Base-by-base conservation (phyloP, 92 coral and sea anemone genomes). In the Epizoanthus scotinus region DNA sequence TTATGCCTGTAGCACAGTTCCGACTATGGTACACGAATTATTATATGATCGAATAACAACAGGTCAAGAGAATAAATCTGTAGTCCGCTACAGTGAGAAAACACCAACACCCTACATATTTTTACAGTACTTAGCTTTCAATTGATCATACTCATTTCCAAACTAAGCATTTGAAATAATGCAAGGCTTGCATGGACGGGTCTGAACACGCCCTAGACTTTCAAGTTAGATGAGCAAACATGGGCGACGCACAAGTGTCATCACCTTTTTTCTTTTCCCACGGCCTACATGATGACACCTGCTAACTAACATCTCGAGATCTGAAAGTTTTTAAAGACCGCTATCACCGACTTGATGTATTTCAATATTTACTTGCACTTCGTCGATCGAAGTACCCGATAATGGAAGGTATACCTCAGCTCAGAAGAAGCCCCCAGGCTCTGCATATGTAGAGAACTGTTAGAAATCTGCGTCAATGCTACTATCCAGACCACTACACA, bases 331-430 rank as follows among this genome's bases (percentile, higher is more conserved):
- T n/a, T n/a, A n/a, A 42, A 75, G 34, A 54, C 31, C 42, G n/a
- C n/a, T n/a, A n/a, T n/a, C n/a, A 75, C 81, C 59, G 79, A 57
- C 53, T 34, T 73, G 57, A 56, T 73, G 3, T 38, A 14, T 13
- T 38, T 22, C 81, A 75, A 68, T 58, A 58, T 75, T 60, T 24
- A 18, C 67, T 75, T 73, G 81, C 81, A 58, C 79, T 75, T 75
- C 55, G 26, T 60, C 66, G 69, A 75, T 75, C 81, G 31, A 60
- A 31, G 15, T 14, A 38, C 67, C 81, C 59, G 81, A 75, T 75
- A 75, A 75, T 21, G 52, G 52, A 9, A 47, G 0, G 52, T 13
- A 47, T 47, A 47, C 52, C 52, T 2, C 17, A 47, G 52, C 14
- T 47, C 12, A 15, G 14, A 47, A 47, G 52, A 47, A 47, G 52